These are phyloP conservation scores for Acleris literana DNA, from an alignment of 2,888 invertebrate genomes.

Conservation along the genomic window DNA sequence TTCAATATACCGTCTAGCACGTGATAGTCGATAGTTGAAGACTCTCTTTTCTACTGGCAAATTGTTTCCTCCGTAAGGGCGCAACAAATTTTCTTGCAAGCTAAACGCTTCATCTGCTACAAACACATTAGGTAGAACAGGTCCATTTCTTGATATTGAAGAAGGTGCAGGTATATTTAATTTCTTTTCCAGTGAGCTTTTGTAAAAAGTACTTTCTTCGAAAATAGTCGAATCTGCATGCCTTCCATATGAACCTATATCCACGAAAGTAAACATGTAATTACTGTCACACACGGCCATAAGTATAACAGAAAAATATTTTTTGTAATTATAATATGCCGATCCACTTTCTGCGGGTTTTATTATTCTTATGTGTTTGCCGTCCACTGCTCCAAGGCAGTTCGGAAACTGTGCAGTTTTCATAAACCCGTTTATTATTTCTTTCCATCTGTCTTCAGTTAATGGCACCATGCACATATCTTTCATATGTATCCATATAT, in stretches of 20 bases:
- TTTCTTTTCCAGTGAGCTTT: constrained; percentile 36
- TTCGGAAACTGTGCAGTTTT: constrained; percentile 37
- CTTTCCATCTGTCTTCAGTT: constrained; percentile 29
- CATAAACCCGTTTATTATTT: constrained; percentile 26
- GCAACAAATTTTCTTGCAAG: constrained; percentile 40
- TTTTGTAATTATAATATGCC: constrained; percentile 32
- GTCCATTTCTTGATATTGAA: constrained; percentile 36
- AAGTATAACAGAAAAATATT: constrained; percentile 38
- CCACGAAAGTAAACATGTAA: constrained; percentile 39
- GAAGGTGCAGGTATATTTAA: constrained; percentile 39
- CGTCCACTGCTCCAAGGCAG: constrained; percentile 43
- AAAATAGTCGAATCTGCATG: constrained; percentile 38
- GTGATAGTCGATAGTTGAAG: constrained; percentile 3
- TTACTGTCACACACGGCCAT: constrained; percentile 31
- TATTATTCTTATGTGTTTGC: constrained; percentile 40
- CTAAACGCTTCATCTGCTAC: constrained; percentile 40
- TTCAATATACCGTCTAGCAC: constrained; percentile 11
- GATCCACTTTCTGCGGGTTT: constrained; percentile 29
- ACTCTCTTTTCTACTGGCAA: constrained; percentile 29
- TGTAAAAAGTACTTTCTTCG: constrained; percentile 40
- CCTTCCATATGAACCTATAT: constrained; percentile 41
- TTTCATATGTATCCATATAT: constrained; percentile 39
- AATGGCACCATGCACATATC: constrained; percentile 37
- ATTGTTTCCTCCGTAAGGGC: constrained; percentile 39
- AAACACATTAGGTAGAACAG: constrained; percentile 38